Conservation (phyloP, 2,888 invertebrate species). For the Saturnia pavonia region DNA sequence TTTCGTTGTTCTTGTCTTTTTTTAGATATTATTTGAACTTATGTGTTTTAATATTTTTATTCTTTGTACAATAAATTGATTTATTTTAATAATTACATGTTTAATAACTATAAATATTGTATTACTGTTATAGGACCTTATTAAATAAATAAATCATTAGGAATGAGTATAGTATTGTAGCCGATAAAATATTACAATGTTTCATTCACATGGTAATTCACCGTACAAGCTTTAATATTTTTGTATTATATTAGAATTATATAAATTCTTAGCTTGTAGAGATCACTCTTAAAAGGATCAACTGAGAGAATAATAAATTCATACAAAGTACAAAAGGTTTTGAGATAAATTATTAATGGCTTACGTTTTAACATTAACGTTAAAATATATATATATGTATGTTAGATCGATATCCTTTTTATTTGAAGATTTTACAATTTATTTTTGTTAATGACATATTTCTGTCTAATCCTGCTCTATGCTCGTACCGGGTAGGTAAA, state of each 20-base stretch:
- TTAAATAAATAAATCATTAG: too few relatives aligned
- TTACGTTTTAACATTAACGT: not conserved
- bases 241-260: not conserved
- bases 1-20: too few relatives aligned
- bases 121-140: too few relatives aligned
- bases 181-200: too few relatives aligned
- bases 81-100: too few relatives aligned
- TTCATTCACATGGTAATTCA: too few relatives aligned
- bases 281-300: not conserved
- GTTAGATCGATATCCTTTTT: not conserved
- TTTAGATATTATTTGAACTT: too few relatives aligned
- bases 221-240: not conserved
- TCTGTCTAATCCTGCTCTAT: not conserved
- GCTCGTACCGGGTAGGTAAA: not conserved
- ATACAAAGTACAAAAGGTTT: conserved; percentile 2
- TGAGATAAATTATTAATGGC: conserved; percentile 1
- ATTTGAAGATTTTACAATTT: not conserved
- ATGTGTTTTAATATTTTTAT: too few relatives aligned
- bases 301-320: conserved; percentile 9
- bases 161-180: too few relatives aligned
- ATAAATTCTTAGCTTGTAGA: not conserved
- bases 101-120: too few relatives aligned
- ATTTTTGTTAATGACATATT: not conserved
- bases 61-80: too few relatives aligned
- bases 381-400: not conserved